Percentiles rank a stretch among this genome's conserved stretches.
Evolutionary conservation across 2,888 invertebrate species (phyloP).

Genomic region (Dicycla oo): DNA sequence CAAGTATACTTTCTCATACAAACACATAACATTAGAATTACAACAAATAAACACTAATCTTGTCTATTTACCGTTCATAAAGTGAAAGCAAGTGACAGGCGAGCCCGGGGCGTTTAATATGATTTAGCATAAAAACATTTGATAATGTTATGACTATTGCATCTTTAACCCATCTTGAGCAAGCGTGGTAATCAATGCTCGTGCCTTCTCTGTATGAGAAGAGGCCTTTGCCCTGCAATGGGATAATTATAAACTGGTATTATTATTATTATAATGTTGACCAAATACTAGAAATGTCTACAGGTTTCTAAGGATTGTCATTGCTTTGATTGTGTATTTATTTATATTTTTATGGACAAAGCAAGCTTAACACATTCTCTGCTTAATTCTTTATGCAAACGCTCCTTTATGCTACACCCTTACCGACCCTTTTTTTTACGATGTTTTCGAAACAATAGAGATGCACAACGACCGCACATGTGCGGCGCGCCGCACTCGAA

Average conservation of each 20-base stretch:
- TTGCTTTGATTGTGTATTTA: neutral
- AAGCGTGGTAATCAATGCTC: too few species aligned
- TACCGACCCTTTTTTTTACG: too few species aligned
- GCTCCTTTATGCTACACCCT: too few species aligned
- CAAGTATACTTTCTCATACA: slow-evolving; percentile 45
- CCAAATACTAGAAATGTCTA: neutral
- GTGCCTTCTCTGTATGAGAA: too few species aligned
- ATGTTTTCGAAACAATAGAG: too few species aligned
- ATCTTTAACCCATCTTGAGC: neutral
- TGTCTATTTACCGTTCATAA: slow-evolving; percentile 33
- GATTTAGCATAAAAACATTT: slow-evolving; percentile 43
- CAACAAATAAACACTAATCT: slow-evolving; percentile 45
- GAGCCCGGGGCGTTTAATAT: slow-evolving; percentile 47
- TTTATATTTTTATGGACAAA: neutral
- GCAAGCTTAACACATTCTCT: neutral
- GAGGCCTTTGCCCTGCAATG: too few species aligned
- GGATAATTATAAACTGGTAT: too few species aligned
- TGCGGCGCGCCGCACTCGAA: too few species aligned
- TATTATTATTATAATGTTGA: too few species aligned
- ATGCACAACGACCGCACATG: too few species aligned
- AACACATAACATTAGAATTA: slow-evolving; percentile 35
- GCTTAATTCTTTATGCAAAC: too few species aligned
- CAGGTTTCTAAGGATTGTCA: neutral
- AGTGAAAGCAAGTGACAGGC: slow-evolving; percentile 61
- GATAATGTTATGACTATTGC: slow-evolving; percentile 30